A percentile compares a stretch with the other conserved stretches of the same genome.
phyloP scores from a whole-genome alignment of 2,888 invertebrate species.

The Allygus modestus region DNA sequence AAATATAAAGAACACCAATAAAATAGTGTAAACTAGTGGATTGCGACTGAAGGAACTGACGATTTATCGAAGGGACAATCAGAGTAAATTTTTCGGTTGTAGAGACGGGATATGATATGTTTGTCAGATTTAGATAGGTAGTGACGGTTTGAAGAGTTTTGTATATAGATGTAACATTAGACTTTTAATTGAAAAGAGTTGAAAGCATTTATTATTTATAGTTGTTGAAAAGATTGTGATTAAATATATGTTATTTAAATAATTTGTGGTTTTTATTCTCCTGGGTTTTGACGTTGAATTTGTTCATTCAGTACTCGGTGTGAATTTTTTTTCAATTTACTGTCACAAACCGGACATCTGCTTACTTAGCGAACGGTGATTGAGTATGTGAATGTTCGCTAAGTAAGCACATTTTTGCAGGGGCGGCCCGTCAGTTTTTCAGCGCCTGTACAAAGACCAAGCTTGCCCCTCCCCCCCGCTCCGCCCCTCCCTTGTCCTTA shows the following conservation, averaged over 20 bases:
- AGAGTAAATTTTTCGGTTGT: neutral
- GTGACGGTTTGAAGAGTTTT: neutral
- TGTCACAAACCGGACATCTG: too few relatives aligned
- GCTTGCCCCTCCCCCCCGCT: too few relatives aligned
- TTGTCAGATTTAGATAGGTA: neutral
- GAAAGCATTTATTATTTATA: conserved; percentile 47
- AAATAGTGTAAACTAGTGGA: neutral
- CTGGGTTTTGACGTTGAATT: too few relatives aligned
- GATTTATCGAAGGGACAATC: neutral
- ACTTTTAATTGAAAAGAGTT: conserved; percentile 26
- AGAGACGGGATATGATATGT: too few relatives aligned
- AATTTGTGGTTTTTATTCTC: neutral
- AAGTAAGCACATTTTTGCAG: too few relatives aligned
- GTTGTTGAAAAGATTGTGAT: conserved; percentile 43
- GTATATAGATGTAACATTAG: conserved; percentile 33
- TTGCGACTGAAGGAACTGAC: neutral
- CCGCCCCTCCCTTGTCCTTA: too few relatives aligned
- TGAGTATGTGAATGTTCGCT: too few relatives aligned
- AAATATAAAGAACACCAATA: conserved; percentile 24
- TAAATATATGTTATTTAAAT: conserved; percentile 46
- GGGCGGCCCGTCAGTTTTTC: too few relatives aligned
- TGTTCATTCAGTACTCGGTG: too few relatives aligned
- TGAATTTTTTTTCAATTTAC: too few relatives aligned
- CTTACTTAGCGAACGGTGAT: too few relatives aligned
- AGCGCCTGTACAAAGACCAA: too few relatives aligned